Evolutionary conservation across 2,888 invertebrate species (phyloP), one percentile per base, ranked within the genome.

Genomic region (Ethmia dodecea): DNA sequence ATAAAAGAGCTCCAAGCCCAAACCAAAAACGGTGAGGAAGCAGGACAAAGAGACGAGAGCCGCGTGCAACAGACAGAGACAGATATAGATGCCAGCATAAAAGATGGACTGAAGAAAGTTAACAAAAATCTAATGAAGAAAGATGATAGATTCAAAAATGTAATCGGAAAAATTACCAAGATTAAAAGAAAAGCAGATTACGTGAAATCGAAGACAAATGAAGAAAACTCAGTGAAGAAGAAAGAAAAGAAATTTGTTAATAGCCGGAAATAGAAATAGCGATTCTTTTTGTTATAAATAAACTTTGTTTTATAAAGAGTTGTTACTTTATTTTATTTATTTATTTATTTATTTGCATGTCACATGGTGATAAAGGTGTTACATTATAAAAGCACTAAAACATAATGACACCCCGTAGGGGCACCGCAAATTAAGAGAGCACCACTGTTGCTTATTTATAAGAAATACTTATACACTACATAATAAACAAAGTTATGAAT

Each of bases 71-170:
- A 48, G 26, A 49, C 38, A 1, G 57, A 60, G 25, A 33, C 35
- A 2, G 60, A 80, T 31, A 69, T 84, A 1, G 86, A 84, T 25
- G 51, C 59, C 0, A 57, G 59, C 1, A 81, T 86, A 31, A 84
- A 77, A 43, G 58, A 67, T 0, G 57, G 64, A 1, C 38, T 86
- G 33, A 84, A 72, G 49, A 76, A 72, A 56, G 72, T 84, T 0
- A 86, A 84, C 33, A 86, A 69, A 38, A 65, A 49, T 2, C 43
- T 87, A 0, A 86, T 86, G 86, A 87, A 83, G 42, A 83, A 73
- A 47, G 87, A 87, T 26, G 74, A 76, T 1, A 55, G 87, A 15
- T 87, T 87, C 25, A 86, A 83, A 43, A 65, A 78, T 40, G 78
- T 86, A 2, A 84, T 86, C 1, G 84, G 81, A 1, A 86, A 86